These are phyloP conservation scores for Anagrus nilaparvatae DNA, from an alignment of 1,140 invertebrate species.

Conservation along the genomic window DNA sequence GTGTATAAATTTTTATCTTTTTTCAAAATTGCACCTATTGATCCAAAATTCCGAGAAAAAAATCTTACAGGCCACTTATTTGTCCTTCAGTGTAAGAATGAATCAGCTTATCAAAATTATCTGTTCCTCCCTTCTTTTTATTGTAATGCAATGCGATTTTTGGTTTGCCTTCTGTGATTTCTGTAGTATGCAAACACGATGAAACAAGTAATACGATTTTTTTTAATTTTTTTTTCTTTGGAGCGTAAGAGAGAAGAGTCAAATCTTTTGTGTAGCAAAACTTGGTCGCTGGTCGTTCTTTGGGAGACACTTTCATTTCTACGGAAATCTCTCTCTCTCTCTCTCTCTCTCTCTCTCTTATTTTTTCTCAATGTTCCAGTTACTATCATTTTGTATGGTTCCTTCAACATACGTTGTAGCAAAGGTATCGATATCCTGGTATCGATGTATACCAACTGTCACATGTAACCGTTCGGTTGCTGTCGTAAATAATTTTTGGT, in stretches of 20 bases:
- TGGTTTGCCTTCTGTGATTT: not conserved
- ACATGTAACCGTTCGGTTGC: too few species aligned
- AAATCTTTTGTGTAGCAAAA: slow-evolving; percentile 5
- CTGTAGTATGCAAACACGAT: not conserved
- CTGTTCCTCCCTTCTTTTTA: not conserved
- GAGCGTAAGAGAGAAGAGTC: slow-evolving; percentile 7
- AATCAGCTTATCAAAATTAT: not conserved
- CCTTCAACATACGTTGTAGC: slow-evolving; percentile 19
- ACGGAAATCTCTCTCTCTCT: slow-evolving; percentile 30
- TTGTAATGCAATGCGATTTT: not conserved
- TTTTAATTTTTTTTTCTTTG: slow-evolving; percentile 2
- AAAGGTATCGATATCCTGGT: too few species aligned
- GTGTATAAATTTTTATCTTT: too few species aligned
- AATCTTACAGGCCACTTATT: too few species aligned
- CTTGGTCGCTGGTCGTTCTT: slow-evolving; percentile 6
- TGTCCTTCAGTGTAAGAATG: too few species aligned
- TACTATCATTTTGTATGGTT: slow-evolving; percentile 25
- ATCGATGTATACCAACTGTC: too few species aligned
- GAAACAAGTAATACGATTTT: slow-evolving; percentile 6
- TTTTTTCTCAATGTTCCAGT: slow-evolving; percentile 26
- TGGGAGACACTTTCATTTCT: slow-evolving; percentile 18
- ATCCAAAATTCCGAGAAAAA: too few species aligned
- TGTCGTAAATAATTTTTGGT: too few species aligned
- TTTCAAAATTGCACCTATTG: too few species aligned
- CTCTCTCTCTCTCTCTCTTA: slow-evolving; percentile 22